These are phyloP conservation scores for Stegana nigrithorax DNA, from an alignment of 2,888 invertebrate genomes.

Conservation along the genomic window DNA sequence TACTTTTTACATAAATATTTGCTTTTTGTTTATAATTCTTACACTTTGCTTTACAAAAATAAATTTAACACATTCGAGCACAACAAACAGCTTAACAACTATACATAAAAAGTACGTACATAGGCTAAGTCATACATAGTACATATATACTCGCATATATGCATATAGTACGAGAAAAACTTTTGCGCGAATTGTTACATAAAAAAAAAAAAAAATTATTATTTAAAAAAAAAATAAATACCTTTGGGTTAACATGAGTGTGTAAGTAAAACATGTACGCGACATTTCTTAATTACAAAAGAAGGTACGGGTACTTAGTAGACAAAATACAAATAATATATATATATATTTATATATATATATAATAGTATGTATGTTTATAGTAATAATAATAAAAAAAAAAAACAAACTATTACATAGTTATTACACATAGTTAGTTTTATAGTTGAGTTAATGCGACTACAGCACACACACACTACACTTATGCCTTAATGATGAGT, in stretches of 20 bases:
- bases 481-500: too few species aligned
- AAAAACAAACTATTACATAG: background rate
- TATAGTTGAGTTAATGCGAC: background rate
- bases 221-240: slow-evolving; percentile 51
- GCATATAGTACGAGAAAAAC: too few species aligned
- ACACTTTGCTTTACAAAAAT: slow-evolving; percentile 51
- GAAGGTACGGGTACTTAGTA: slow-evolving; percentile 31
- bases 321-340: background rate
- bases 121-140: too few species aligned
- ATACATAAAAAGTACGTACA: slow-evolving; percentile 3
- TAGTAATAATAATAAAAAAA: background rate
- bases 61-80: slow-evolving; percentile 62
- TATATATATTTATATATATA: background rate
- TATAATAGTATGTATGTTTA: background rate
- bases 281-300: slow-evolving; percentile 13
- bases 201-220: background rate
- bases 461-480: too few species aligned
- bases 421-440: slow-evolving; percentile 20
- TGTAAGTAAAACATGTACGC: background rate
- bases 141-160: slow-evolving; percentile 11
- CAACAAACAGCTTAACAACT: slow-evolving; percentile 56
- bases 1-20: slow-evolving; percentile 37
- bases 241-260: slow-evolving; percentile 58
- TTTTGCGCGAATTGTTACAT: background rate
- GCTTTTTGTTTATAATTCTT: slow-evolving; percentile 26